Percentiles rank a stretch among this genome's conserved stretches.
Conservation (phyloP, 1,140 invertebrate species). For the Papilio machaon region DNA sequence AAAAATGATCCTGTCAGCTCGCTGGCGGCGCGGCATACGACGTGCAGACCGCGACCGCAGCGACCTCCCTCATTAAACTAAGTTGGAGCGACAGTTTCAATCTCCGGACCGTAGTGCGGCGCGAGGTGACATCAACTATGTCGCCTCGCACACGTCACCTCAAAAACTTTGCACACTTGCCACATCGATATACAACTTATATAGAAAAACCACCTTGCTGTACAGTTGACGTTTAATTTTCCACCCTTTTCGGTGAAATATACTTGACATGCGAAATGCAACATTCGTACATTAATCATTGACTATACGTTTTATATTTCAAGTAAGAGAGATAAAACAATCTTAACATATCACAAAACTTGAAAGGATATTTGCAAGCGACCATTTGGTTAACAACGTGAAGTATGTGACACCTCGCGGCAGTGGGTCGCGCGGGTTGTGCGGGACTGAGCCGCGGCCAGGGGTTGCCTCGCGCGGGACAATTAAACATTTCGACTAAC, state of each 20-base stretch:
- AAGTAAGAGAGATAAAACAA: not conserved
- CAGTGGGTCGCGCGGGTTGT: conserved; percentile 41
- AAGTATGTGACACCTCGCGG: conserved; percentile 14
- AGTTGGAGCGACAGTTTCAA: conserved; percentile 17
- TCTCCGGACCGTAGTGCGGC: not conserved
- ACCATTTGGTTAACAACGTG: not conserved
- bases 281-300: not conserved
- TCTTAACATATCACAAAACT: not conserved
- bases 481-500: conserved; percentile 65
- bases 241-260: not conserved
- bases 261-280: not conserved
- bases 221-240: not conserved
- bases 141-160: not conserved
- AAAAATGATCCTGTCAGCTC: not conserved
- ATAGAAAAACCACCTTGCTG: not conserved
- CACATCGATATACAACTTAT: not conserved
- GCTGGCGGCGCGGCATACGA: not conserved
- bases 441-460: conserved; percentile 26
- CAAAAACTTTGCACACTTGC: not conserved
- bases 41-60: conserved; percentile 7
- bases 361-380: not conserved
- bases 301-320: not conserved
- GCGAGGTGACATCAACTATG: conserved; percentile 12
- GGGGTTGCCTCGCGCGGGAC: conserved; percentile 44
- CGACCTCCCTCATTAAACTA: conserved; percentile 22